Base-by-base conservation (phyloP, 2,113 vertebrate species). In the Collichthys lucidus region DNA sequence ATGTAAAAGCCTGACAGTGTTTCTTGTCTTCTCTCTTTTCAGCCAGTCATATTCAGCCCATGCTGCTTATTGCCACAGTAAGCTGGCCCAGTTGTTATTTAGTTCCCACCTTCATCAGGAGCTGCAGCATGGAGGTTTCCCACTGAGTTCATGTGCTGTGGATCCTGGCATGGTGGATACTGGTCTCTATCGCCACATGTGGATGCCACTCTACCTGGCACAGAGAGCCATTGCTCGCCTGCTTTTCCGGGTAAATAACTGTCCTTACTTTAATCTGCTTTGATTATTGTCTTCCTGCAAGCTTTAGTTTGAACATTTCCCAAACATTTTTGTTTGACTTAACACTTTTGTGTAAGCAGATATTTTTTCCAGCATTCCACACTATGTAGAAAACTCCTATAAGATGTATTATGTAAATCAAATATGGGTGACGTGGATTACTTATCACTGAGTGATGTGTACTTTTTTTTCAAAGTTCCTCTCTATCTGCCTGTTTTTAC, bases 81-180 rank as follows among this genome's bases (percentile, higher is more conserved):
- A 99, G 86, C 95, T 98, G 90, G 97, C 97, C 59, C 96, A 98
- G 77, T 95, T 98, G 60, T 82, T 98, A 3, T 99, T 97, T 87
- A 94, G 95, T 55, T 96, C 96, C 89, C 94, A 83, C 69, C 95
- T 98, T 60, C 96, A 98, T 85, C 92, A 91, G 79, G 93, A 95
- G 74, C 93, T 98, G 85, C 87, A 86, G 55, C 67, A 56, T 15
- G 89, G 74, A 60, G 94, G 95, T 64, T 92, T 93, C 73, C 93
- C 92, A 7, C 96, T 98, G 85, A 97, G 94, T 4, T 95, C 94
- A 65, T 96, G 94, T n/a, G 95, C 94, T 4, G 97, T 96, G 63
- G 98, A 98, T 91, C 97, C 98, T 0, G 97, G 98, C 40, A 95
- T 98, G 90, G 97, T 98, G 79, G 83, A 97, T 83, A 98, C 97